Evolutionary conservation across 1,140 invertebrate genomes (phyloP), one percentile per base, ranked within the genome.

Genomic region (Aplysia californica): DNA sequence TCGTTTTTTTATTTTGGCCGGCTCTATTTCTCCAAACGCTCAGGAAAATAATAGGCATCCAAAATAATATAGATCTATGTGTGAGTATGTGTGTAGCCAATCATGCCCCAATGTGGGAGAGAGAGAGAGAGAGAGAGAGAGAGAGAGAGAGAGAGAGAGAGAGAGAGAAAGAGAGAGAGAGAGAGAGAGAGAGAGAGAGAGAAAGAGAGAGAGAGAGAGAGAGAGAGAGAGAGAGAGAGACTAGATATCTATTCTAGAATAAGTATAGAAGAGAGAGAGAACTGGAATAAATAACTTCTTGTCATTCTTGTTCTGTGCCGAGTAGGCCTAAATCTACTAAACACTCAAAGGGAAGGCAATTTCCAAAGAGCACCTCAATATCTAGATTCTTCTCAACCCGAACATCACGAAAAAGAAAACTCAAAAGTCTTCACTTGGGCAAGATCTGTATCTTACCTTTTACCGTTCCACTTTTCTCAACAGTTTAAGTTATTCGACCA

Each of bases 71-170:
- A n/a, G n/a, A n/a, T n/a, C n/a, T n/a, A n/a, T n/a, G n/a, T 21
- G 4, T 5, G 50, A 58, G 68, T n/a, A 69, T 35, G 33, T 2
- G 15, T n/a, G 6, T 20, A 29, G 59, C 15, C 10, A 6, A 10
- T 35, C 29, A 29, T 1, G 21, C 4, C 1, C n/a, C n/a, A 18
- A 23, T 10, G 29, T n/a, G 0, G 20, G 6, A 29, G 35, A 39
- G 66, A 41, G 66, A 39, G 35, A 68, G 29, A 68, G 35, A 68
- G 29, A 68, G 0, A 23, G 35, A 39, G 10, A 29, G 65, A 67
- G 65, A 67, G 65, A 67, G 65, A 67, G 65, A 67, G 65, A 67
- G 65, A 67, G 36, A 69, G 66, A 69, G 36, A 33, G 36, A 41
- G 36, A 3, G 67, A 41, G 36, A 41, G 39, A 44, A 21, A 69